phyloP scores from a whole-genome alignment of 2,888 invertebrate genomes.

The Hartigia nigra region DNA sequence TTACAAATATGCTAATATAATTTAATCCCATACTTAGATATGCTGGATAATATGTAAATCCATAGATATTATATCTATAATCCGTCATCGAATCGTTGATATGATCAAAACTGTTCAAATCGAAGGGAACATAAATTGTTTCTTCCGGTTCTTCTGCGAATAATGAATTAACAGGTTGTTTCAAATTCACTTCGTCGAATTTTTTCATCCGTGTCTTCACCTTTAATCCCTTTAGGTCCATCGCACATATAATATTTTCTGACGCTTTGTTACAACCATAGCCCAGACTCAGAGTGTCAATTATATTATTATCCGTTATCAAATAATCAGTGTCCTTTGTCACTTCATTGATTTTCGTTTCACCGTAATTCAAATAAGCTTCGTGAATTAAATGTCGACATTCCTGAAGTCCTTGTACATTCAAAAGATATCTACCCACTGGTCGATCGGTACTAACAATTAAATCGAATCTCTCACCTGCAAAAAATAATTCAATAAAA shows the following conservation, averaged over 20 bases:
- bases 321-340: slow-evolving; percentile 20
- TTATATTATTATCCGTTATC: not conserved
- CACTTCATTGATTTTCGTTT: slow-evolving; percentile 17
- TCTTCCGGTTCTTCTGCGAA: slow-evolving; percentile 47
- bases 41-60: slow-evolving; percentile 68
- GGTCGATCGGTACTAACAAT: slow-evolving; percentile 68
- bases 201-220: not conserved
- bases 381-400: slow-evolving; percentile 66
- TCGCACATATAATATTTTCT: slow-evolving; percentile 36
- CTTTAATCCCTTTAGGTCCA: slow-evolving; percentile 34
- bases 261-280: slow-evolving; percentile 34
- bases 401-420: slow-evolving; percentile 67
- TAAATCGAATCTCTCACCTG: slow-evolving; percentile 75
- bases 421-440: slow-evolving; percentile 70
- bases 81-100: slow-evolving; percentile 68
- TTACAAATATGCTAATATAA: slow-evolving; percentile 12
- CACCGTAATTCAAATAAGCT: slow-evolving; percentile 69
- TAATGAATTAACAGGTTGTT: slow-evolving; percentile 20
- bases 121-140: slow-evolving; percentile 67
- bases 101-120: slow-evolving; percentile 61
- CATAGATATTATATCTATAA: slow-evolving; percentile 69
- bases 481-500: slow-evolving; percentile 38
- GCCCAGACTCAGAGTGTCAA: slow-evolving; percentile 19
- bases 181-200: not conserved
- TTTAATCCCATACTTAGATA: slow-evolving; percentile 65